Base-by-base conservation (phyloP, 1,140 invertebrate genomes). In the Diplogasteroides magnus region DNA sequence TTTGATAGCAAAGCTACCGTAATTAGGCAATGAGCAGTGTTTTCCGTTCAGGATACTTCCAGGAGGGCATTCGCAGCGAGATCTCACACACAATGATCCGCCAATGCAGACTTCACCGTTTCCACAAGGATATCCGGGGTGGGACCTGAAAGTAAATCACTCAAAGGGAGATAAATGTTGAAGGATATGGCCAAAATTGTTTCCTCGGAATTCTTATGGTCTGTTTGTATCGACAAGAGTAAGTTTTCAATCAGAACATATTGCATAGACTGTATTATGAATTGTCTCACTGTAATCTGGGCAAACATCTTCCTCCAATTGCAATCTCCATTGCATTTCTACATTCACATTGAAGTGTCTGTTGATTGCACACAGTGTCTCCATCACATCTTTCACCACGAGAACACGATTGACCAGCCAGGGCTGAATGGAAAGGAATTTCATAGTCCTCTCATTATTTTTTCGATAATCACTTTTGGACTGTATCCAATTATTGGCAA, bases 31-130 rank as follows among this genome's bases (percentile, higher is more conserved):
- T n/a, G n/a, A n/a, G n/a, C n/a, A n/a, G 23, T 67, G 65, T 61
- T 74, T 74, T 25, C 72, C 64, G 26, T 67, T 31, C 37, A 73
- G 64, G 1, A 64, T 48, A 62, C 64, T 67, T 14, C 64, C 61
- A 19, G 67, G 56, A 27, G 64, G 28, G 48, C 73, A 74, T 19
- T 61, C 32, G 64, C 73, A 74, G 28, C 60, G 73, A 11, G 65
- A 65, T 27, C 65, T 61, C 14, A 55, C n/a, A 61, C 73, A 74
- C 14, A 64, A 48, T 1, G 69, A 69, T 15, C 74, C 74, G 15
- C 74, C 74, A 29, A 75, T 62, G 55, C 74, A 75, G 37, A 75
- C 66, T 48, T 75, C 74, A 6, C 68, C 69, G 29, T 76, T 75
- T 28, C 61, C 64, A 57, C 74, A 75, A 32, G 74, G 74, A 37